These are phyloP conservation scores for Agrochola circellaris DNA, from an alignment of 2,888 invertebrate species.

Conservation along the genomic window DNA sequence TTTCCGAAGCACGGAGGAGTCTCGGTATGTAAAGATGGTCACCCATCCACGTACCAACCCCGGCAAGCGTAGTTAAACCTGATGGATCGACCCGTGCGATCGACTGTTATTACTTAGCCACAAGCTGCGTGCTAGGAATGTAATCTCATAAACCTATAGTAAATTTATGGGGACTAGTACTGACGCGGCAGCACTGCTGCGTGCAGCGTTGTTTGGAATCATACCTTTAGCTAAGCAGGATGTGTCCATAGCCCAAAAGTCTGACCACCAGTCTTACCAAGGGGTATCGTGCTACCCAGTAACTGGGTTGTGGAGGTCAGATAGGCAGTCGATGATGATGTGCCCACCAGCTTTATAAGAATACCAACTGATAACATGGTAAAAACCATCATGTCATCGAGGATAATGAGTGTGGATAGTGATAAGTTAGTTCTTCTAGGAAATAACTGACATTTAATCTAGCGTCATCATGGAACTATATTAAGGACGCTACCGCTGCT, in stretches of 20 bases:
- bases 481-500: neutral
- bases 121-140: too few species aligned
- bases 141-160: too few species aligned
- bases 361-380: too few species aligned
- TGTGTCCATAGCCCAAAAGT: neutral
- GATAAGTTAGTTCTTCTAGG: neutral
- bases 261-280: neutral
- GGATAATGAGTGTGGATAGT: neutral
- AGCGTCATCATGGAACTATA: neutral
- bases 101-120: too few species aligned
- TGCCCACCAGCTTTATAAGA: neutral
- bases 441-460: constrained; percentile 1
- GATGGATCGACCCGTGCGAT: too few species aligned
- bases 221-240: neutral
- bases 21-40: too few species aligned
- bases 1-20: too few species aligned
- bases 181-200: too few species aligned
- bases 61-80: too few species aligned
- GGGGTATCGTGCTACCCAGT: neutral
- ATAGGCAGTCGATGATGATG: neutral
- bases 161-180: too few species aligned
- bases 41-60: too few species aligned
- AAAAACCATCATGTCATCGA: neutral
- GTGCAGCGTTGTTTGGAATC: too few species aligned
- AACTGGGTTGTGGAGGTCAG: neutral